Conservation (phyloP, 23 tunicate species). For the Corella eumyota region DNA sequence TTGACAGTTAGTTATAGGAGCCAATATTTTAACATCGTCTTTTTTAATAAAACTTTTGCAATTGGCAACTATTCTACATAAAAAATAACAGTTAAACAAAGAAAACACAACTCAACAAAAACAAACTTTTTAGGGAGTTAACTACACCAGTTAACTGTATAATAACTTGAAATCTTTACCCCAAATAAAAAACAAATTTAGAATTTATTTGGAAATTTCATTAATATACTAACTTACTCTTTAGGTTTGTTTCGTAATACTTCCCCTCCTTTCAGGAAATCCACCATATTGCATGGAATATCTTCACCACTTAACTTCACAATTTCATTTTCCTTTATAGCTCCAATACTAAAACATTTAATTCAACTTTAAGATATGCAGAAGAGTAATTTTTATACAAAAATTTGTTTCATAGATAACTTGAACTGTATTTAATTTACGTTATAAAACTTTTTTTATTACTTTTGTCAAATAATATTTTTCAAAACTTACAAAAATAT, state of each 20-base stretch:
- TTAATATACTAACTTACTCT: conserved; percentile 13
- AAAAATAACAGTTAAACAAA: too few relatives aligned
- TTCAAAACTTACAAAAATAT: too few relatives aligned
- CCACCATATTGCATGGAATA: conserved; percentile 60
- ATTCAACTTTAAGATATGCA: not conserved
- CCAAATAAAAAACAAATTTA: not conserved
- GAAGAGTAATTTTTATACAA: not conserved
- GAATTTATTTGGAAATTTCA: not conserved
- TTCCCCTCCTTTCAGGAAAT: conserved; percentile 40
- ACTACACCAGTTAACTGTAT: not conserved
- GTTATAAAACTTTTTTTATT: too few relatives aligned
- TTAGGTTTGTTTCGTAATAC: conserved; percentile 8
- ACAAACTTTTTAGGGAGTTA: not conserved
- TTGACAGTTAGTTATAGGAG: conserved; percentile 66
- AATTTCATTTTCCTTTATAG: conserved; percentile 27
- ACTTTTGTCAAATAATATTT: too few relatives aligned
- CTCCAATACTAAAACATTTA: conserved; percentile 2
- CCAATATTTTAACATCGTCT: conserved; percentile 26
- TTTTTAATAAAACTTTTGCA: not conserved
- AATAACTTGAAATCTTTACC: too few relatives aligned
- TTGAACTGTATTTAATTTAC: too few relatives aligned
- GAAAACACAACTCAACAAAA: too few relatives aligned
- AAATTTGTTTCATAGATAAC: not conserved
- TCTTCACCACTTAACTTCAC: conserved; percentile 26
- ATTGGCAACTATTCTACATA: not conserved